phyloP scores from a whole-genome alignment of 2,888 invertebrate genomes.

The Steinernema scapterisci region DNA sequence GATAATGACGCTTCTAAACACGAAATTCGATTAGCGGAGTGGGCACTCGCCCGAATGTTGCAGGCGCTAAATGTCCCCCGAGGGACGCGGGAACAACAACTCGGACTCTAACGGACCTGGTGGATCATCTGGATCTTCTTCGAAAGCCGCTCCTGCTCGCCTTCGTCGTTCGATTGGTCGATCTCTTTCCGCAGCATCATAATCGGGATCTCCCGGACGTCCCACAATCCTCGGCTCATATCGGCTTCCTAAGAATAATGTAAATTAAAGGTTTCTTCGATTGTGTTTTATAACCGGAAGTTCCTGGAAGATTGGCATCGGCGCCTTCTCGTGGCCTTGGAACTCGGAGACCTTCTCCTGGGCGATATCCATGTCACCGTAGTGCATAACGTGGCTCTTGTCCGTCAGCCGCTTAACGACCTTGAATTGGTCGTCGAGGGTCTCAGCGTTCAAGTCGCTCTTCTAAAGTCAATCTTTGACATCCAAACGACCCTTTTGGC shows the following conservation, averaged over 20 bases:
- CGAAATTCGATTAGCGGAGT: neutral
- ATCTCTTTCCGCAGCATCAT: conserved; percentile 36
- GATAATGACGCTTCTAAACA: conserved; percentile 38
- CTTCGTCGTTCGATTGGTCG: conserved; percentile 31
- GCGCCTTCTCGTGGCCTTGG: conserved; percentile 62
- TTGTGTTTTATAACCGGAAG: neutral
- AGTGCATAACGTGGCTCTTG: conserved; percentile 73
- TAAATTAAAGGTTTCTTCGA: neutral
- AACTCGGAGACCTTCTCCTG: conserved; percentile 67
- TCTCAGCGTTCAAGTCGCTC: conserved; percentile 71
- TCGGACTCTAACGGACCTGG: conserved; percentile 6
- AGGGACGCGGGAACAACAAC: neutral
- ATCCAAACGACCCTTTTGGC: conserved; percentile 23
- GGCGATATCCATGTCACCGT: conserved; percentile 70
- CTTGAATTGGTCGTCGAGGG: conserved; percentile 71
- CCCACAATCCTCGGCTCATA: conserved; percentile 33
- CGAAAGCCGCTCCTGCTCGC: conserved; percentile 32
- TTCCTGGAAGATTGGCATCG: neutral
- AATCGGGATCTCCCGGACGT: conserved; percentile 43
- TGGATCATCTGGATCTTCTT: conserved; percentile 37
- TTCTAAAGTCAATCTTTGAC: conserved; percentile 48
- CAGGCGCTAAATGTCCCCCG: conserved; percentile 8
- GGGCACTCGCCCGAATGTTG: neutral
- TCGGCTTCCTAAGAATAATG: conserved; percentile 2
- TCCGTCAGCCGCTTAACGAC: conserved; percentile 72